These are phyloP conservation scores for Probosciger aterrimus DNA, from an alignment of 2,113 vertebrate species.

Conservation along the genomic window DNA sequence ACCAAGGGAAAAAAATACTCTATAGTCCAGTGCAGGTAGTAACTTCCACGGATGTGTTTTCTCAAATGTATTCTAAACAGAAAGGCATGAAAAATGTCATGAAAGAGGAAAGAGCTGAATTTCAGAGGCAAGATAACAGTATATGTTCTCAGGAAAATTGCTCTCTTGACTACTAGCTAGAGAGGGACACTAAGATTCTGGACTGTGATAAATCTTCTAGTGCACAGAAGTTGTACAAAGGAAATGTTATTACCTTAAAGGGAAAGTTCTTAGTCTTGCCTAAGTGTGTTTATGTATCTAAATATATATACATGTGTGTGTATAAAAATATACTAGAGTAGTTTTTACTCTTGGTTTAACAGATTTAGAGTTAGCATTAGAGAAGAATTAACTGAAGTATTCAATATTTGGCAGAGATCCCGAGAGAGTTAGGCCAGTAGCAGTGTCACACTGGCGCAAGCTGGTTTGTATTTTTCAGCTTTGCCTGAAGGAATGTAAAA, in stretches of 20 bases:
- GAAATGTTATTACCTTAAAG: neutral
- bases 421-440: neutral
- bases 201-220: neutral
- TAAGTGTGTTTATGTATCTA: neutral
- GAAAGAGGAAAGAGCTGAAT: neutral
- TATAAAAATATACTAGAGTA: neutral
- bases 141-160: neutral
- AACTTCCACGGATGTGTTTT: neutral
- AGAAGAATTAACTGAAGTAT: neutral
- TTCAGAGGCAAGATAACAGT: neutral
- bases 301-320: neutral
- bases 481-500: constrained; percentile 32
- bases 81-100: neutral
- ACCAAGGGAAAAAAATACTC: neutral
- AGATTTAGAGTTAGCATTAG: neutral
- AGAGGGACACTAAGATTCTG: neutral
- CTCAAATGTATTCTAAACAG: neutral
- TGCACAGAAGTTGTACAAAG: neutral
- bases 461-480: constrained; percentile 21
- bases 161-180: neutral
- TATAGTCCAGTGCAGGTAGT: neutral
- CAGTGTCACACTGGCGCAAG: neutral
- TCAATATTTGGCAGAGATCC: constrained; percentile 20
- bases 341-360: neutral
- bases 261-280: neutral